Conservation (phyloP, 1,140 invertebrate genomes). For the Charaxes varanes region DNA sequence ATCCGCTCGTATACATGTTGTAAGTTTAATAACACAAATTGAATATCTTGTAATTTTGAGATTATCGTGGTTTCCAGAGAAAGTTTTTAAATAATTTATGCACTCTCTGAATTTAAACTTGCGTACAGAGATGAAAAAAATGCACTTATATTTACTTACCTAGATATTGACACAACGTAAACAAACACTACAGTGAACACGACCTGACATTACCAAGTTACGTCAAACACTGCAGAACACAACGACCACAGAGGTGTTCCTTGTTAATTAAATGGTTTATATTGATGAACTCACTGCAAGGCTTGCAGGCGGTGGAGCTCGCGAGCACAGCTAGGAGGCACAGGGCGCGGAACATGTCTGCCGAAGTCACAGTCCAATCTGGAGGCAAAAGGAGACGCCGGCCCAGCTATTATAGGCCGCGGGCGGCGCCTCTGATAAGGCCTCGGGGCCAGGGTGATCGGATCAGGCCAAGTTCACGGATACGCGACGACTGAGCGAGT, state of each 20-base stretch:
- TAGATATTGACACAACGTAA: background rate
- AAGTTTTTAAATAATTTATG: too few species aligned
- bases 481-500: conserved; percentile 54
- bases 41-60: too few species aligned
- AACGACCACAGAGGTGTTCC: background rate
- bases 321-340: conserved; percentile 49
- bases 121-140: too few species aligned
- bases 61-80: too few species aligned
- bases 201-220: background rate
- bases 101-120: too few species aligned
- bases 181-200: conserved; percentile 9
- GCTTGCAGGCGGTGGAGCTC: conserved; percentile 47
- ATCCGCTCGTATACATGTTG: too few species aligned
- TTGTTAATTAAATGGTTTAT: conserved; percentile 2
- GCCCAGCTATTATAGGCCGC: conserved; percentile 69
- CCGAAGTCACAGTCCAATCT: conserved; percentile 51
- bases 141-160: conserved; percentile 4
- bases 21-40: too few species aligned
- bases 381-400: conserved; percentile 61
- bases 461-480: conserved; percentile 67
- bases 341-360: conserved; percentile 61
- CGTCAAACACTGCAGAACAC: background rate
- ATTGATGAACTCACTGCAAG: conserved; percentile 59
- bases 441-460: conserved; percentile 63
- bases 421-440: conserved; percentile 65